A percentile compares a stretch with the other conserved stretches of the same genome.
Evolutionary conservation across 1,140 invertebrate species (phyloP).

Genomic region (Muscidifurax raptorellus): DNA sequence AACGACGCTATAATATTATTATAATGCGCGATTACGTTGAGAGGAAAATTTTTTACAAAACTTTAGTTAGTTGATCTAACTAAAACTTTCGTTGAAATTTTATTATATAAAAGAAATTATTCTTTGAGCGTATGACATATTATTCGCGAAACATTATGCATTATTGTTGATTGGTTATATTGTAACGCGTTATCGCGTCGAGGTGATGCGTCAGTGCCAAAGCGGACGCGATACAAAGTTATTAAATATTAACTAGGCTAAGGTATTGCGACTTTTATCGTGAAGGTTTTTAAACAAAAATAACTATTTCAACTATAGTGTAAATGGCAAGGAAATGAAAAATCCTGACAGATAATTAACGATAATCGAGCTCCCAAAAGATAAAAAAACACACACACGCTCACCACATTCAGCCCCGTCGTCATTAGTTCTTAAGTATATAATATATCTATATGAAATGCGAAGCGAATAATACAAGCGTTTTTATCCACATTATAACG

Average conservation of each 20-base stretch:
- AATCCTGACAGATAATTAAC: slow-evolving; percentile 10
- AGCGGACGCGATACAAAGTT: slow-evolving; percentile 32
- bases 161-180: slow-evolving; percentile 14
- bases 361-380: slow-evolving; percentile 8
- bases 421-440: slow-evolving; percentile 39
- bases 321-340: not conserved
- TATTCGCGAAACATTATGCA: not conserved
- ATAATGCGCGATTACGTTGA: not conserved
- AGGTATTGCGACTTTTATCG: slow-evolving; percentile 28
- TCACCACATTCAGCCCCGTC: slow-evolving; percentile 8
- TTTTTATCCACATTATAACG: slow-evolving; percentile 30
- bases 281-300: slow-evolving; percentile 34
- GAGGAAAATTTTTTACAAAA: not conserved
- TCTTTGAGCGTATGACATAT: not conserved
- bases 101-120: slow-evolving; percentile 10
- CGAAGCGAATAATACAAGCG: slow-evolving; percentile 9
- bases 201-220: slow-evolving; percentile 5
- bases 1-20: no score
- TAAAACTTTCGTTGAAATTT: slow-evolving; percentile 26
- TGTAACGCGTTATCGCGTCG: not conserved
- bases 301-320: slow-evolving; percentile 24
- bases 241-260: slow-evolving; percentile 44
- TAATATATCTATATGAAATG: slow-evolving; percentile 6
- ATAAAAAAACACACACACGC: not conserved
- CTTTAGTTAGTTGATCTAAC: slow-evolving; percentile 38